Evolutionary conservation across 2,888 invertebrate genomes (phyloP), one percentile per base, ranked within the genome.

Genomic region (Dysmachus trigonus): DNA sequence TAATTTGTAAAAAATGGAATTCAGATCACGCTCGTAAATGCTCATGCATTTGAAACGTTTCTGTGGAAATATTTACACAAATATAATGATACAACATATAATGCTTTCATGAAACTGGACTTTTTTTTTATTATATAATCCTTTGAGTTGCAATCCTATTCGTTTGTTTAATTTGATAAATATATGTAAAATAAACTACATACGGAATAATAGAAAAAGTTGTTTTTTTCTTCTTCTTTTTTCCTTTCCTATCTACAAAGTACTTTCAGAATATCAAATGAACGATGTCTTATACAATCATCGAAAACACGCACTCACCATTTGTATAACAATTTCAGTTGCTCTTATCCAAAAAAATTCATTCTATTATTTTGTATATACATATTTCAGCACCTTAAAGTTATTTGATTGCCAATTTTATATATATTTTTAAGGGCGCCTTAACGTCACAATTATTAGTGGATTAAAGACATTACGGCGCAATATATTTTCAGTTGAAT

Each of bases 351-450:
- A 73, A 73, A 31, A 31, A 47, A 31, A n/a, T 73, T 18, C 35
- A 73, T 81, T 33, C 33, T 30, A 27, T 33, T n/a, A n/a, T n/a
- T n/a, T 81, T 31, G 27, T 81, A 81, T 53, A 53, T 33, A 53
- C 79, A 79, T 27, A 33, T 51, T 81, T 81, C 81, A 81, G 81
- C 81, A 81, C 81, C 81, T 81, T 81, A 81, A 81, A 81, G 30
- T 81, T 77, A 81, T 81, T 81, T 81, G 81, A 81, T 81, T 81
- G 81, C 81, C 81, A 81, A 81, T 81, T 79, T n/a, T 79, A 30
- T 73, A 73, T 33, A 33, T n/a, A 18, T 73, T 73, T 73, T 73
- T 33, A 35, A 35, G 31, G 73, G 33, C 73, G 73, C 79, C 79
- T 10, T 76, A 30, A 51, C 31, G 31, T 73, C 27, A 38, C 27